Base-by-base conservation (phyloP, 92 coral and sea anemone genomes). In the Epizoanthus illoricatus region DNA sequence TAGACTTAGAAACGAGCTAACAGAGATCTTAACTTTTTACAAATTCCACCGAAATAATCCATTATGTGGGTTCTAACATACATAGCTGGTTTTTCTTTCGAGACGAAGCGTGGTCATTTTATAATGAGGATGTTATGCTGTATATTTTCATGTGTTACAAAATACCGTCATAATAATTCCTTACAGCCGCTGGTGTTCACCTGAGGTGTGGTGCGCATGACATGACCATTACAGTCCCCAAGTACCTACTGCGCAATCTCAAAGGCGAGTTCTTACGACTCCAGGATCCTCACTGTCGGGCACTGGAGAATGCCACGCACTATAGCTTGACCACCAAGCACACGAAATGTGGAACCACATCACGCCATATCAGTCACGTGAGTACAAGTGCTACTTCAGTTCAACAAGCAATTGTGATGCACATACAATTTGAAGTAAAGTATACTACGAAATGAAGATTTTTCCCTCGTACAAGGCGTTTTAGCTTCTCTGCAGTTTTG, bases 201-300 rank as follows among this genome's bases (percentile, higher is more conserved):
- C 83, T 92, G 64, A 81, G 83, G 66, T 92, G 97, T 81, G 82
- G 92, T 80, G 87, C 90, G 4, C 97, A 92, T 45, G 82, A 89
- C 61, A 92, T 92, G 52, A 71, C 91, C 68, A 89, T 92, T 42
- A 90, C 84, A 19, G 87, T 92, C 12, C 97, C 97, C 7, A 92
- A 92, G 71, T 90, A 89, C 74, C 92, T 93, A 60, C 81, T 92
- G 75, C 89, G 88, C 63, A 88, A 92, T 73, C 85, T 92, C 54
- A 91, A 88, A 67, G 97, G 97, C 12, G 94, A 92, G 72, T 92
- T 85, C 74, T 80, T 92, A 6, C 86, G 89, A 52, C 84, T 92
- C 21, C 79, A 89, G 21, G 97, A 92, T 72, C 94, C 94, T 1
- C 74, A 72, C 33, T 92, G 97, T 65, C 84, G 81, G 13, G 90